Evolutionary conservation across 2,113 vertebrate genomes (phyloP), one percentile per base, ranked within the genome.

Genomic region (Tor tambroides): DNA sequence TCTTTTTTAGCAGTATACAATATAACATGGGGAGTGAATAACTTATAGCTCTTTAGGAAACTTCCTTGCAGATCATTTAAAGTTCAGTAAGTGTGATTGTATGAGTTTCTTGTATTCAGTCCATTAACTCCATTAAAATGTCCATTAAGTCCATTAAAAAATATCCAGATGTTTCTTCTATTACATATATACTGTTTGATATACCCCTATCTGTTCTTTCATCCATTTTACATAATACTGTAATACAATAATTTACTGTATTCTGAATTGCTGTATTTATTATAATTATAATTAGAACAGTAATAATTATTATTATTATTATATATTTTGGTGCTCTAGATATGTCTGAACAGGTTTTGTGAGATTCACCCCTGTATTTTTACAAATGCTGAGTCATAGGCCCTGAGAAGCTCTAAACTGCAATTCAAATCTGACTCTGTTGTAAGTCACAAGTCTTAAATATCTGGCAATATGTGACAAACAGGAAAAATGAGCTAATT

Each of bases 391-490:
- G 26, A 78, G 75, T 78, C 75, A 77, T 4, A 49, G n/a, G 46
- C 75, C 43, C 6, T 81, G 14, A 81, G 23, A 59, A 41, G 11
- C 26, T 17, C 10, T 32, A 71, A 83, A 81, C 56, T 15, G 2
- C 41, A 21, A 80, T 38, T 46, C n/a, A 9, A 81, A 30, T 65
- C n/a, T 83, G 41, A 69, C n/a, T 69, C n/a, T 30, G 2, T 21
- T 32, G 2, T 63, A 63, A 65, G 56, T 69, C 80, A 69, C n/a
- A 7, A 41, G 26, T 32, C 19, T 51, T 46, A 83, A 83, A 82
- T 61, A 21, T 2, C 8, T 65, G 28, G 41, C 19, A 26, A 15
- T 19, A 43, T 35, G 5, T 78, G 8, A 30, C 74, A 76, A 63
- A 84, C 9, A 69, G 30, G 30, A 38, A 56, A 75, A 43, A 65